Evolutionary conservation across 2,113 vertebrate genomes (phyloP).

Genomic region (Aegithalos caudatus): DNA sequence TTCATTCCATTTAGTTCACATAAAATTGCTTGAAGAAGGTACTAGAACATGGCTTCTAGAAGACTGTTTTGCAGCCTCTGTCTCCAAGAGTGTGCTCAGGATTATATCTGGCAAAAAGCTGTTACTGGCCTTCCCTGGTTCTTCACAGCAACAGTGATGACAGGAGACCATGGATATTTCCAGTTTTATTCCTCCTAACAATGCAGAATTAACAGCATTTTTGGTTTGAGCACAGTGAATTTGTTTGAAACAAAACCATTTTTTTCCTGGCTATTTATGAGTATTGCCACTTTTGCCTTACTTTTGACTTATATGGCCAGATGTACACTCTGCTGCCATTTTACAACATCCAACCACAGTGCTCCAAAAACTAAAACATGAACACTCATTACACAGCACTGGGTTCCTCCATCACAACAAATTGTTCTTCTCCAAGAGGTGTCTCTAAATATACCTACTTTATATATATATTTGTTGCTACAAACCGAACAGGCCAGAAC

Average conservation of each 20-base stretch:
- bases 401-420: neutral
- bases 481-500: neutral
- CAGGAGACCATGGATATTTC: neutral
- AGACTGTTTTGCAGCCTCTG: neutral
- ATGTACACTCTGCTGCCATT: neutral
- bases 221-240: neutral
- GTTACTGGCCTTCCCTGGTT: neutral
- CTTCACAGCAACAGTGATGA: neutral
- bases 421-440: neutral
- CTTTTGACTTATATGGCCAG: neutral
- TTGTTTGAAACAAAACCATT: neutral
- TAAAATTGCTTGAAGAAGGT: neutral
- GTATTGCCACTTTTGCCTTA: neutral
- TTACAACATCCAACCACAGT: neutral
- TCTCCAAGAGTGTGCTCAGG: neutral
- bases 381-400: neutral
- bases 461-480: neutral
- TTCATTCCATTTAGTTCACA: neutral
- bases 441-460: neutral
- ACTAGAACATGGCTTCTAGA: neutral
- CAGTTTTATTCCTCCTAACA: neutral
- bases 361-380: neutral
- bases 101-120: neutral
- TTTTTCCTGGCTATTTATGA: neutral
- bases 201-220: neutral